These are phyloP conservation scores for Epirrhoe alternata DNA, from an alignment of 2,888 invertebrate genomes.

Conservation along the genomic window DNA sequence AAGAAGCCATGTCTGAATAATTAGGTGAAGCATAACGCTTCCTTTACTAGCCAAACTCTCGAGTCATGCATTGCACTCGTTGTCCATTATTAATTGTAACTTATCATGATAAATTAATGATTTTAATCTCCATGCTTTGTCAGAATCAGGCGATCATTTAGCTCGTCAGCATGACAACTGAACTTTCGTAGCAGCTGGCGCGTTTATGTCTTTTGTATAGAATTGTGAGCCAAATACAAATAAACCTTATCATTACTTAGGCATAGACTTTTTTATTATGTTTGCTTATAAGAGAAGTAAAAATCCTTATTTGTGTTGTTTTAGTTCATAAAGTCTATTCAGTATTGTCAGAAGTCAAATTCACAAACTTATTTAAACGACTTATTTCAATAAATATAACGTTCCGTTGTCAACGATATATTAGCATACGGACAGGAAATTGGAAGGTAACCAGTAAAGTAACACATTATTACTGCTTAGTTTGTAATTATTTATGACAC, in stretches of 20 bases:
- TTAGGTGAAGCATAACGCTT: background rate
- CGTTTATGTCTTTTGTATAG: constrained; percentile 22
- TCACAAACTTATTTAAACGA: too few relatives aligned
- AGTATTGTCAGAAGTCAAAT: too few relatives aligned
- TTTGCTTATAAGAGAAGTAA: too few relatives aligned
- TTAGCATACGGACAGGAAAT: constrained; percentile 28
- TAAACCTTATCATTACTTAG: background rate
- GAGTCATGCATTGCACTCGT: background rate
- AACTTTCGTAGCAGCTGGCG: constrained; percentile 16
- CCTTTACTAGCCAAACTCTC: background rate
- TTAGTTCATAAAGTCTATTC: too few relatives aligned
- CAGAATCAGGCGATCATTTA: background rate
- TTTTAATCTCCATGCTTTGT: too few relatives aligned
- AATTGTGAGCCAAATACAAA: background rate
- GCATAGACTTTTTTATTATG: background rate
- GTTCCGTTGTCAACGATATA: background rate
- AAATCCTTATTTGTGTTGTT: too few relatives aligned
- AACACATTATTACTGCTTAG: constrained; percentile 28
- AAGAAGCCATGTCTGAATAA: background rate
- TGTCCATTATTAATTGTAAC: background rate
- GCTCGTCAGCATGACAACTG: background rate
- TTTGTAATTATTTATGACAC: constrained; percentile 47
- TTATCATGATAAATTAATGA: background rate
- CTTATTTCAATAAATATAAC: background rate
- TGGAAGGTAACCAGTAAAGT: constrained; percentile 35